phyloP scores from a whole-genome alignment of 2,888 invertebrate species.

The Coleophora deauratella region DNA sequence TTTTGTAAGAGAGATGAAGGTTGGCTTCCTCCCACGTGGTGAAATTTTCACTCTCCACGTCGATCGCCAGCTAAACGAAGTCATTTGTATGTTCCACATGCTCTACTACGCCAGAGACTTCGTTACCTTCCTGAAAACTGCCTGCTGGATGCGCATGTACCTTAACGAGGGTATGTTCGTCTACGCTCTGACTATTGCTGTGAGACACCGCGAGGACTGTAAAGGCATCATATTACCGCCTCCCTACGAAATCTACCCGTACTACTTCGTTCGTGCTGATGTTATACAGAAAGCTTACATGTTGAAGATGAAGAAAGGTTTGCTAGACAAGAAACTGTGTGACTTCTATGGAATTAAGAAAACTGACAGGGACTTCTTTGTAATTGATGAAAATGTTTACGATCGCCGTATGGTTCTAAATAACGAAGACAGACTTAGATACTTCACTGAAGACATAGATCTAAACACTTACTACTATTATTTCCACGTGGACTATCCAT shows the following conservation, averaged over 20 bases:
- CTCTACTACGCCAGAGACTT: slow-evolving; percentile 71
- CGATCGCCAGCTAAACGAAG: slow-evolving; percentile 65
- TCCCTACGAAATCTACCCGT: slow-evolving; percentile 76
- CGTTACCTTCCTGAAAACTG: slow-evolving; percentile 60
- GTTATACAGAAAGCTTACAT: slow-evolving; percentile 74
- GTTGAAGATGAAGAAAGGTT: slow-evolving; percentile 64
- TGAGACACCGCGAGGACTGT: slow-evolving; percentile 67
- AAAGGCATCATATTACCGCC: slow-evolving; percentile 68
- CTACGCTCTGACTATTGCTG: slow-evolving; percentile 68
- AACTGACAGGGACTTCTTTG: slow-evolving; percentile 65
- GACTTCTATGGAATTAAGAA: slow-evolving; percentile 67
- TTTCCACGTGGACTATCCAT: slow-evolving; percentile 76
- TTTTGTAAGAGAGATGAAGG: slow-evolving; percentile 65
- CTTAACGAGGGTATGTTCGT: slow-evolving; percentile 74
- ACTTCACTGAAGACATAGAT: slow-evolving; percentile 80
- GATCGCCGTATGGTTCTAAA: slow-evolving; percentile 68
- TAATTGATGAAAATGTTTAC: slow-evolving; percentile 79
- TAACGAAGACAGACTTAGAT: slow-evolving; percentile 73
- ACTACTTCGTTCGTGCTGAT: slow-evolving; percentile 78
- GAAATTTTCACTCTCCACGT: slow-evolving; percentile 67
- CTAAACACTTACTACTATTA: slow-evolving; percentile 77
- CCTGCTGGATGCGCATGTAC: slow-evolving; percentile 67
- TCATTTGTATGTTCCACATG: slow-evolving; percentile 66
- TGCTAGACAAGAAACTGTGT: slow-evolving; percentile 60
- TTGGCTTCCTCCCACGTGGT: slow-evolving; percentile 72